A percentile compares a stretch with the other conserved stretches of the same genome.
These are phyloP conservation scores for Pachycephus smyrnensis DNA, from an alignment of 2,888 invertebrate genomes.

Conservation along the genomic window DNA sequence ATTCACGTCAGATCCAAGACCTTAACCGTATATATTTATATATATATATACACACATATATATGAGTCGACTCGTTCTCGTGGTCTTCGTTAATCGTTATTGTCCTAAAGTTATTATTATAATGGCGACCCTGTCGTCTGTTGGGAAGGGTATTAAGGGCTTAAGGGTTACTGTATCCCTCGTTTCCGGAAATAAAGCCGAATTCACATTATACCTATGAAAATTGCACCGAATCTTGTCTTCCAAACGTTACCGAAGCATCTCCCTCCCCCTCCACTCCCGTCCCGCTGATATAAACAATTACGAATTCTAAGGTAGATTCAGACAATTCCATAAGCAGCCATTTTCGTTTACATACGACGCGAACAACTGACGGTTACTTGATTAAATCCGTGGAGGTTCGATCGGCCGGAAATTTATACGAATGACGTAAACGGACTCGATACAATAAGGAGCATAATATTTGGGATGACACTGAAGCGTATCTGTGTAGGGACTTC, in stretches of 20 bases:
- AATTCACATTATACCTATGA: background rate
- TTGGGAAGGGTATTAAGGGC: constrained; percentile 34
- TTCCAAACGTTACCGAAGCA: background rate
- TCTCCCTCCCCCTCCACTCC: background rate
- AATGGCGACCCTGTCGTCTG: constrained; percentile 40
- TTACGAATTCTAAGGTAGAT: background rate
- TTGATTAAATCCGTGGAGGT: background rate
- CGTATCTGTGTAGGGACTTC: too few relatives aligned
- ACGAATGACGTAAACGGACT: background rate
- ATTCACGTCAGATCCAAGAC: background rate
- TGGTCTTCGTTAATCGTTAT: constrained; percentile 45
- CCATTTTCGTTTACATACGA: background rate
- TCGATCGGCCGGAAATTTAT: background rate
- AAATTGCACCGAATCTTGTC: background rate
- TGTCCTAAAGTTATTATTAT: constrained; percentile 49
- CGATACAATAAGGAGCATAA: background rate
- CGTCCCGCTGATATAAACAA: background rate
- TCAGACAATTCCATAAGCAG: background rate
- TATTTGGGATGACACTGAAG: too few relatives aligned
- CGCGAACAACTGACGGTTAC: background rate
- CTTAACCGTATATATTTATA: background rate
- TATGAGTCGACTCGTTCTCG: constrained; percentile 17
- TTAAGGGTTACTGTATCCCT: constrained; percentile 30
- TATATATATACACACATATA: constrained; percentile 4
- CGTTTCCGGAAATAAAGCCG: constrained; percentile 25